Evolutionary conservation across 2,888 invertebrate genomes (phyloP), one percentile per base, ranked within the genome.

Genomic region (Andricus quercusramuli): DNA sequence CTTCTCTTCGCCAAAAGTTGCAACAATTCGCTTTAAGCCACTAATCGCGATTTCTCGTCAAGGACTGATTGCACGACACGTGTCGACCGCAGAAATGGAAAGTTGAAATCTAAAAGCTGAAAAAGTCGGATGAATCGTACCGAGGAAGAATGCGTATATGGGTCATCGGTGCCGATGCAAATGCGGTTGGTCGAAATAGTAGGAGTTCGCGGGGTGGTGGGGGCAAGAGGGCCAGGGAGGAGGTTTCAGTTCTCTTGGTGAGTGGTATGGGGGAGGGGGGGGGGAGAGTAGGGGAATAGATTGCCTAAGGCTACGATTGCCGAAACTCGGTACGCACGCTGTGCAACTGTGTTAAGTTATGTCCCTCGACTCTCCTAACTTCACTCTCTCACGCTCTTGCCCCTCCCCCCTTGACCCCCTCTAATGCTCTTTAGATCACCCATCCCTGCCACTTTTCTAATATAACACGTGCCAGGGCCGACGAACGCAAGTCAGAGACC

Each of bases 361-460:
- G 56, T 20, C 47, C 32, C 77, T n/a, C 78, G 47, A 37, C 93
- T 93, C 93, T 93, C 93, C 93, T 94, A 93, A 94, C 94, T 94
- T 94, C 94, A 94, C 93, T 94, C 94, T 70, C 93, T 92, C 93
- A 92, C 93, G 92, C 88, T 86, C 93, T 91, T 91, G 92, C 90
- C 91, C 78, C 80, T 78, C 78, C 79, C 77, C 67, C 79, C 68
- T 81, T 78, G 77, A 76, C 41, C 93, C 93, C 93, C 85, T 84
- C 85, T 88, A 85, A 85, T 83, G 83, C 79, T 86, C 84, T 85
- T 85, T 85, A 86, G 85, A 85, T 84, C 85, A 82, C 86, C 22
- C 80, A 56, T 83, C 86, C 84, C 82, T 85, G 67, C 66, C 79
- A 64, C 79, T 65, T 79, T 83, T 87, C 85, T 84, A 86, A 85